Percentiles rank a stretch among this genome's conserved stretches.
Conservation (phyloP, 2,888 invertebrate species). For the Iselma pallidipennis region DNA sequence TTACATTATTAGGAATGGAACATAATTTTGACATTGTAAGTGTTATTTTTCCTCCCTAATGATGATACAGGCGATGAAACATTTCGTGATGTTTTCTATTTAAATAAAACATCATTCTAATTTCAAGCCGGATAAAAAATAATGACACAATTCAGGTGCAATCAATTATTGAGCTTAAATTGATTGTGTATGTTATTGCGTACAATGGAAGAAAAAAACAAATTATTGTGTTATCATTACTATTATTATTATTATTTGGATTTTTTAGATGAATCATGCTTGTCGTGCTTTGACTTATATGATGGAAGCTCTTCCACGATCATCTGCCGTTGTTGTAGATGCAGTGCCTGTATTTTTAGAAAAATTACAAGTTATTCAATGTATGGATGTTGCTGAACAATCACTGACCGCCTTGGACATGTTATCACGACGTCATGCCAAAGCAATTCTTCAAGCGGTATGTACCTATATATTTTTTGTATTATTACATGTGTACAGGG, state of each 20-base stretch:
- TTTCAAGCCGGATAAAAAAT: constrained; percentile 9
- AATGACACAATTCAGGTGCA: constrained; percentile 39
- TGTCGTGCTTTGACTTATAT: constrained; percentile 98
- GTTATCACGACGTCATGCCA: constrained; percentile 94
- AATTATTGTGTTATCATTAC: not conserved
- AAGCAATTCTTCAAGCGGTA: constrained; percentile 91
- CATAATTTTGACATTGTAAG: constrained; percentile 97
- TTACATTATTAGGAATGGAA: constrained; percentile 90
- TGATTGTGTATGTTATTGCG: constrained; percentile 43
- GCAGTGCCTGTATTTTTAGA: constrained; percentile 97
- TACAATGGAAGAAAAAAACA: constrained; percentile 26
- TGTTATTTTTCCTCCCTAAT: constrained; percentile 11
- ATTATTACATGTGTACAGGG: too few relatives aligned
- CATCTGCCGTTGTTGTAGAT: constrained; percentile 93
- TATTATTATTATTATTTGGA: not conserved
- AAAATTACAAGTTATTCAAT: constrained; percentile 96
- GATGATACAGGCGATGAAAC: not conserved
- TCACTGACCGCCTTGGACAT: constrained; percentile 96
- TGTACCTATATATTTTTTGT: not conserved
- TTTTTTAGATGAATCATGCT: constrained; percentile 94
- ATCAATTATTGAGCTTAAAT: constrained; percentile 36
- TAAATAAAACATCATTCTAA: not conserved
- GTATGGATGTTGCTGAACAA: constrained; percentile 99
- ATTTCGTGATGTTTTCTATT: not conserved
- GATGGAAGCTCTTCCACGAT: constrained; percentile 97